Base-by-base conservation (phyloP, 2,888 invertebrate species). In the Hydropsyche betteni region DNA sequence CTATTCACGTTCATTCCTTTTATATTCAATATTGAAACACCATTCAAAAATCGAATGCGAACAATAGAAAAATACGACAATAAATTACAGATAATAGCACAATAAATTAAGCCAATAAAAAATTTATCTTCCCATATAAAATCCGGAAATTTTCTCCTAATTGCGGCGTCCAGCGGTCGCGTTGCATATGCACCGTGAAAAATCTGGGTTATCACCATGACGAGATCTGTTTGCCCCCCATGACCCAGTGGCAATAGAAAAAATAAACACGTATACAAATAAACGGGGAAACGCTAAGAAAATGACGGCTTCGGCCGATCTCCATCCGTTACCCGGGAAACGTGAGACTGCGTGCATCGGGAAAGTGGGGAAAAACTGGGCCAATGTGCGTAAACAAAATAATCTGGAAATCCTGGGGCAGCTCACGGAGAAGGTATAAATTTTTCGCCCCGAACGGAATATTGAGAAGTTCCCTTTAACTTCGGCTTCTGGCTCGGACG, bases 331-430 rank as follows among this genome's bases (percentile, higher is more conserved):
- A 8, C 44, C 44, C 44, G 44, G 44, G 44, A 44, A 44, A 44
- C 44, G 44, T 44, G 44, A 44, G 44, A 44, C 44, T 10, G 44
- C 44, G 44, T 44, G 6, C 44, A 44, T 10, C 6, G 44, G 44
- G 6, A 8, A 6, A 6, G 10, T 10, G 44, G 34, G 36, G 36
- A 10, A n/a, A 64, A 64, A 64, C 64, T 64, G 36, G 64, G 64
- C 34, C 64, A 64, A 64, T 34, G 34, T 34, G 64, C 24, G 64
- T 64, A 64, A 64, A 64, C 64, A 64, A 64, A 64, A 64, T 34
- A 64, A 64, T 12, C 34, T 34, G n/a, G 34, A 64, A 64, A 64
- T 64, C 64, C 64, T n/a, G 16, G 8, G 55, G 55, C n/a, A 64
- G 16, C 58, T 58, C 44, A 58, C 58, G 58, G n/a, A 64, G 34